Evolutionary conservation across 2,797 vertebrate genomes (phyloP), one percentile per base, ranked within the genome.

Genomic region (Kryptopterus vitreolus): DNA sequence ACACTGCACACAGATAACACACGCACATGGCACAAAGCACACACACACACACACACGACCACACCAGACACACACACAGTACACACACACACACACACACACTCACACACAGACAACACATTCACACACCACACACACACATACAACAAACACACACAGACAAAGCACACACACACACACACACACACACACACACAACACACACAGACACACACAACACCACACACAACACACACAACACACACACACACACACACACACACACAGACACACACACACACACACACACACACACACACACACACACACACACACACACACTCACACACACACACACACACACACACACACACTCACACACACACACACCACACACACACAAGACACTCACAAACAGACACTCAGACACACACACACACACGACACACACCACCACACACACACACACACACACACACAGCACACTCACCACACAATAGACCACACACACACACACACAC

Each of bases 401-500:
- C 72, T 74, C 53, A 73, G 52, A 18, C 73, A 50, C 20, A 33
- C 52, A 26, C n/a, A 26, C 50, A 58, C 65, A 78, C 33, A 48
- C 50, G n/a, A 43, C 26, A 31, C 26, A 50, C 43, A 50, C 43
- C n/a, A n/a, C n/a, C n/a, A 59, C 72, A 46, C 35, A 73, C 33
- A 38, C 33, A 20, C 35, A 26, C 15, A 35, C 61, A 18, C 50
- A 10, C 9, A 10, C 10, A 43, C 38, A 43, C 38, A n/a, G n/a
- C n/a, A n/a, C n/a, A n/a, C n/a, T n/a, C n/a, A n/a, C n/a, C n/a
- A n/a, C n/a, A n/a, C n/a, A n/a, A n/a, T n/a, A n/a, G n/a, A 99
- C 92, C 97, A 96, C 95, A 98, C 98, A 98, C 99, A 71, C 72
- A 76, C 53, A 73, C 57, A 18, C 73, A 50, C 20, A 33, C 52